A percentile compares a stretch with the other conserved stretches of the same genome.
These are phyloP conservation scores for Carapus acus DNA, from an alignment of 2,797 vertebrate genomes.

Conservation along the genomic window DNA sequence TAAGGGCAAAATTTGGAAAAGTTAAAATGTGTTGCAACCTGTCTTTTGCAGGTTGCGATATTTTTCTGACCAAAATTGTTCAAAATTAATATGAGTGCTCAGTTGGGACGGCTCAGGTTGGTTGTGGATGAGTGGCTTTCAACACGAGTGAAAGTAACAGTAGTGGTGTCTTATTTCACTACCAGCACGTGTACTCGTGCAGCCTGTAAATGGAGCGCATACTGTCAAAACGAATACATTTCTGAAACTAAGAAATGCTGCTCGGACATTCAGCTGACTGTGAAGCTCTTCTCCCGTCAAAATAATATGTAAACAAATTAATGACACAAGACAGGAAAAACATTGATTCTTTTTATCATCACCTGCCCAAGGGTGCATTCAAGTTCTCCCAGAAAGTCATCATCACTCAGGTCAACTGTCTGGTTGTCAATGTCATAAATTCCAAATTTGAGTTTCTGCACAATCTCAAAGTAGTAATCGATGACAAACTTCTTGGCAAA, in stretches of 20 bases:
- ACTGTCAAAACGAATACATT: too few relatives aligned
- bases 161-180: slow-evolving; percentile 19
- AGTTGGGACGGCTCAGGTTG: slow-evolving; percentile 24
- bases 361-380: slow-evolving; percentile 85
- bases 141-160: neutral
- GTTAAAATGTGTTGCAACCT: neutral
- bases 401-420: slow-evolving; percentile 83
- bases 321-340: too few relatives aligned
- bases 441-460: slow-evolving; percentile 90
- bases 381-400: slow-evolving; percentile 91
- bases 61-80: too few relatives aligned
- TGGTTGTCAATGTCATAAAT: slow-evolving; percentile 96
- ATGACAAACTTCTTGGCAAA: slow-evolving; percentile 87
- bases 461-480: slow-evolving; percentile 94
- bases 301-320: too few relatives aligned
- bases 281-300: too few relatives aligned
- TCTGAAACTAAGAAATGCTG: too few relatives aligned
- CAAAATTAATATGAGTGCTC: slow-evolving; percentile 19
- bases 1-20: slow-evolving; percentile 49
- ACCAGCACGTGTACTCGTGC: neutral
- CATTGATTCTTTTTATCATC: too few relatives aligned
- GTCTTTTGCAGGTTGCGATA: too few relatives aligned
- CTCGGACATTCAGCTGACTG: too few relatives aligned
- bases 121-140: slow-evolving; percentile 13
- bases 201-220: too few relatives aligned